Base-by-base conservation (phyloP, 2,113 vertebrate genomes). In the Zapus hudsonius region DNA sequence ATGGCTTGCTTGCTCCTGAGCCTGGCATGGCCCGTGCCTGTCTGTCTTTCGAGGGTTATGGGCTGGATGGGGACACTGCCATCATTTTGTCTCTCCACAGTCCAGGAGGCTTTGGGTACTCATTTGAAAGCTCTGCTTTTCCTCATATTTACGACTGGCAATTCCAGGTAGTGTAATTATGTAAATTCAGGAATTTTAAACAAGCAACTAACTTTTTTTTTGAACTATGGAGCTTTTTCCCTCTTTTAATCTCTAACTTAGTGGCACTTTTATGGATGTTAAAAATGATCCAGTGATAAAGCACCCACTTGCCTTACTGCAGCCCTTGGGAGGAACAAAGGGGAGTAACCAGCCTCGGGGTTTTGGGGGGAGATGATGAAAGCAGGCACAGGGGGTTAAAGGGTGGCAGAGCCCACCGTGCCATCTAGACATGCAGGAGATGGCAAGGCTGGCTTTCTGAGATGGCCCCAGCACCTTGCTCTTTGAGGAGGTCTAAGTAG, bases 391-490 rank as follows among this genome's bases (percentile, higher is more conserved):
- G 17, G 40, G 33, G 33, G 6, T 1, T 3, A 23, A 25, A 73
- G 42, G 23, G 55, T 11, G 22, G 11, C 9, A 6, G 64, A 38
- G 11, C n/a, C 47, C 8, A 1, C 36, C 1, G 0, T 33, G 16
- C 0, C 3, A 31, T 22, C 38, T 44, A 33, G 29, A 25, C 27
- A 9, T 47, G 22, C 7, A 0, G 4, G 52, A 44, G 36, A 44
- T 12, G 22, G 52, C 27, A 42, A 7, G 8, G 0, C 0, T 0
- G 42, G 23, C 73, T 25, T 40, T 7, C 36, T 2, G 10, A 6
- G 19, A 23, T 4, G 42, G 31, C 31, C 47, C 2, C 33, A 55
- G n/a, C 33, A 15, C 5, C 36, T 73, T 23, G 29, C 5, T 38
- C 0, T 1, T 3, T 5, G 20, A 82, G 76, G 17, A 20, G 29